Evolutionary conservation across 92 coral and sea anemone genomes (phyloP), one percentile per base, ranked within the genome.

Genomic region (Zoanthus sociatus): DNA sequence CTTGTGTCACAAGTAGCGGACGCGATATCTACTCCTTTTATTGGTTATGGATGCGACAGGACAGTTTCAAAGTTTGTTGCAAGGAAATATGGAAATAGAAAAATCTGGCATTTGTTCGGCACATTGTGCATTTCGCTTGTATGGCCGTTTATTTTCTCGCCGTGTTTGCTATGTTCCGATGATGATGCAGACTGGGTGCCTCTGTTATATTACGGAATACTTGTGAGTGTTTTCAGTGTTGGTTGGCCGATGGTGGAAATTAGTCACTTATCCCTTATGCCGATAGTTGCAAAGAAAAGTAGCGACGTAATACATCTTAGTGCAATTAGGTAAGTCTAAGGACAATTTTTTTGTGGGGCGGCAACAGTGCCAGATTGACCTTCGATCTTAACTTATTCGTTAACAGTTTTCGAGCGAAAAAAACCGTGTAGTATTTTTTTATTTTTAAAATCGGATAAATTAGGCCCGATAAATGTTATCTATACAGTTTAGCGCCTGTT

Each of bases 211-310:
- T 95, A 92, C 45, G 94, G 94, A 7, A 12, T 87, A 6, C 84
- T 95, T 21, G 93, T 92, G 18, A 89, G 91, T 7, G n/a, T 95
- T 21, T 95, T 95, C 68, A 95, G 94, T 58, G 79, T 93, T 66
- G 92, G 92, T 48, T 95, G 98, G 98, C 98, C 98, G 0, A 95
- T 95, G 98, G 98, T 95, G 31, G 98, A 95, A 81, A 95, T 95
- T 58, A 95, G 98, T 32, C 98, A 95, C 89, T 88, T 95, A 21
- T 95, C 98, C 16, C 84, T 95, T 32, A 95, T 95, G 92, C 98
- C 98, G n/a, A 90, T 83, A 17, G 96, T 95, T 42, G 98, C 96
- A 1, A 93, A 79, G 84, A 86, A 92, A 37, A 73, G 88, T 6
- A 93, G 90, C 51, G 98, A 95, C 42, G 95, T 86, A 1, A 87